These are phyloP conservation scores for Elaphurus davidianus DNA, from an alignment of 2,113 vertebrate genomes.

Conservation along the genomic window DNA sequence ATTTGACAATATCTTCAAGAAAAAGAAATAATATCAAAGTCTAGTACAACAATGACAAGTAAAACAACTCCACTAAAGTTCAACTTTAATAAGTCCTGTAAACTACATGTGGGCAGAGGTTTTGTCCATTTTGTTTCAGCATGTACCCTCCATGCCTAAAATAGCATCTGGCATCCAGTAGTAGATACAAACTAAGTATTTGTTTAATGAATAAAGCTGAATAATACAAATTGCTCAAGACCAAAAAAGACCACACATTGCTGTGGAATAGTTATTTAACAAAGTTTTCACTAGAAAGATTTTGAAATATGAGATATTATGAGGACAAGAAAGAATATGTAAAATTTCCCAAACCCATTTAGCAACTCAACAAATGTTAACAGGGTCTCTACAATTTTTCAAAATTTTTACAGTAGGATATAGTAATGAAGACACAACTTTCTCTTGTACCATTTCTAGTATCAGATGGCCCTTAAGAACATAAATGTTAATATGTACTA, in stretches of 20 bases:
- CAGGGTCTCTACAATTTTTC: neutral
- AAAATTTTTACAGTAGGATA: neutral
- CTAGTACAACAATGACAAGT: neutral
- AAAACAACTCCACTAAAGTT: neutral
- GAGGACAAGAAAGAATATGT: neutral
- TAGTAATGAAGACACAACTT: neutral
- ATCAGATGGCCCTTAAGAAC: neutral
- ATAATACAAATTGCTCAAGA: neutral
- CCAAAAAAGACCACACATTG: neutral
- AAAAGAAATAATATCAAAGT: neutral
- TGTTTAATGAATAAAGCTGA: neutral
- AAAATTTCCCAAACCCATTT: neutral
- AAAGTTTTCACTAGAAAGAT: neutral
- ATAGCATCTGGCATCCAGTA: neutral
- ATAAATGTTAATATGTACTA: neutral
- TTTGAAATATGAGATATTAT: neutral
- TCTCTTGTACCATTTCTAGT: neutral
- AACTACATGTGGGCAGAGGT: neutral
- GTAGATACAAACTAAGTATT: neutral
- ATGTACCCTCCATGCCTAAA: neutral
- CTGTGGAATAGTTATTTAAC: neutral
- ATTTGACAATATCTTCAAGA: neutral
- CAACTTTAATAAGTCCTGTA: neutral
- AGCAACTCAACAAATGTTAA: neutral
- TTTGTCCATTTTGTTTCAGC: neutral